Base-by-base conservation (phyloP, 92 coral and sea anemone species). In the Plumapathes pennacea region DNA sequence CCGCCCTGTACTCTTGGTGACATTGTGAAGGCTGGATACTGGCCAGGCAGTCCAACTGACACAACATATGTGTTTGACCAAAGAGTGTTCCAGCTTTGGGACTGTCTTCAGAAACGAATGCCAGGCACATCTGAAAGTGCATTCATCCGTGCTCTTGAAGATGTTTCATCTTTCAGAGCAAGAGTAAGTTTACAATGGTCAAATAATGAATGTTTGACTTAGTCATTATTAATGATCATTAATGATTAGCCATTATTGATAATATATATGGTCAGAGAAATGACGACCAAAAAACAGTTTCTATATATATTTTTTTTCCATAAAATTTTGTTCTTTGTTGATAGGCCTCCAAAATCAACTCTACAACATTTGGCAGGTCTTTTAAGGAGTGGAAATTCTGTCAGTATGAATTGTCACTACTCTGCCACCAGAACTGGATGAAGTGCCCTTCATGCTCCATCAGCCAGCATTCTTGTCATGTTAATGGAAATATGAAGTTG, bases 401-500 rank as follows among this genome's bases (percentile, higher is more conserved):
- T 61, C 81, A 65, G 60, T 58, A 33, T 33, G 82, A 78, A 61
- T 38, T 78, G 57, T 10, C 41, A 3, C 15, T 43, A 23, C 63
- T 84, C 6, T 40, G 42, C 32, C 39, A 57, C 13, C 43, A 28
- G 43, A 38, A 78, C 60, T 71, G 90, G 90, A 58, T 72, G 73
- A 80, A 49, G 47, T 84, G 86, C 31, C 86, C 86, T 2, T 33
- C 82, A 1, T 78, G 90, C 40, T 43, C 85, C n/a, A 39, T 49
- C 29, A 40, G 33, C 28, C 86, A 84, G 36, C 86, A 78, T 37
- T 77, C 90, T 29, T 79, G 78, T 46, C 90, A 77, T 77, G 71
- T 77, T 11, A 85, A 65, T 65, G 90, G 86, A 5, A 85, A 85
- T 70, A 85, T 85, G 86, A 85, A 85, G 37, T 60, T 85, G 22